Conservation (phyloP, 2,113 vertebrate species). For the Mormyrus iriodes region DNA sequence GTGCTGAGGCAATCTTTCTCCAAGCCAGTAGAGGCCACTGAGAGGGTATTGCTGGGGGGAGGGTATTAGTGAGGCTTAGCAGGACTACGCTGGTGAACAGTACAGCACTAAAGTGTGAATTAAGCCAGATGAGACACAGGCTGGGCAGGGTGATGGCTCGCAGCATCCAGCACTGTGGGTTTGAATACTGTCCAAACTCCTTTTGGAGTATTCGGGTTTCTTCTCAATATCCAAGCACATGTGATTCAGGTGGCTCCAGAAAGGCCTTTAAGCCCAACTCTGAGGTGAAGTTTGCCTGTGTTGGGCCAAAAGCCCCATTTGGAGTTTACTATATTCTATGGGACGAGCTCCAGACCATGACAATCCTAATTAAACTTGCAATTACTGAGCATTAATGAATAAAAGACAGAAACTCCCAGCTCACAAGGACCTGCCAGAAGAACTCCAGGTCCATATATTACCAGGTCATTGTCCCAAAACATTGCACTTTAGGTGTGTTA, state of each 20-base stretch:
- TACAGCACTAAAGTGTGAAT: background rate
- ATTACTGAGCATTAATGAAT: background rate
- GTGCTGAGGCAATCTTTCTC: background rate
- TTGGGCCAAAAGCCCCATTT: background rate
- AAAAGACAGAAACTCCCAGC: background rate
- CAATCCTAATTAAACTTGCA: background rate
- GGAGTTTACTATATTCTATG: background rate
- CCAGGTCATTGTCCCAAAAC: background rate
- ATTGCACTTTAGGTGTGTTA: background rate
- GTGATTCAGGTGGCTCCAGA: background rate
- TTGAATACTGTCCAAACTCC: background rate
- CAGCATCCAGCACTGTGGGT: background rate
- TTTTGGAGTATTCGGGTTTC: background rate
- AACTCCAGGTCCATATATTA: background rate
- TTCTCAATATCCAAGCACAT: background rate
- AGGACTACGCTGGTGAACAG: background rate
- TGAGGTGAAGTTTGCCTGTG: background rate
- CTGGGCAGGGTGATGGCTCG: background rate
- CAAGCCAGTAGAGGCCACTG: background rate
- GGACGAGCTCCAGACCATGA: background rate
- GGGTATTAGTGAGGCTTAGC: background rate
- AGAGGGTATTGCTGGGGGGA: background rate
- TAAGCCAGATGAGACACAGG: background rate
- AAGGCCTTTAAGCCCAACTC: background rate
- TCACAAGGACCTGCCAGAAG: background rate